These are phyloP conservation scores for Synanthedon formicaeformis DNA, from an alignment of 2,888 invertebrate genomes.

Conservation along the genomic window DNA sequence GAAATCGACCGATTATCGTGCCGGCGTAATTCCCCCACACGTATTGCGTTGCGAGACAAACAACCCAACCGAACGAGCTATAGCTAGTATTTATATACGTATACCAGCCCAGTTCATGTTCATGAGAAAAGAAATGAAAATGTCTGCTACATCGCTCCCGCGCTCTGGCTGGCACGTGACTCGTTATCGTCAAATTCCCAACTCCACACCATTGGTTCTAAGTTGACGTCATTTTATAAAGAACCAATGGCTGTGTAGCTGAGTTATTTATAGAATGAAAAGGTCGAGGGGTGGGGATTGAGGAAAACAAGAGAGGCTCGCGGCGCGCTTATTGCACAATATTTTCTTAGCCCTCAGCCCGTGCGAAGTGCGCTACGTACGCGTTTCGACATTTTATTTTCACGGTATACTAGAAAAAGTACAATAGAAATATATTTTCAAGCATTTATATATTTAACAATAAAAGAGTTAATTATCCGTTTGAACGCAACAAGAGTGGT, in stretches of 20 bases:
- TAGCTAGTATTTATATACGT: too few species aligned
- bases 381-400: too few species aligned
- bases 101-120: too few species aligned
- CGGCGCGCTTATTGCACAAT: slow-evolving; percentile 50
- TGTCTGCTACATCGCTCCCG: too few species aligned
- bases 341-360: slow-evolving; percentile 33
- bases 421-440: too few species aligned
- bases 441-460: too few species aligned
- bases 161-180: slow-evolving; percentile 30
- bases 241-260: slow-evolving; percentile 32
- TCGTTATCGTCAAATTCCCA: slow-evolving; percentile 10
- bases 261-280: slow-evolving; percentile 60
- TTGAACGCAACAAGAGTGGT: too few species aligned
- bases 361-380: slow-evolving; percentile 23
- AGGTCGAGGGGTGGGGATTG: slow-evolving; percentile 41
- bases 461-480: too few species aligned
- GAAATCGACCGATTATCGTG: slow-evolving; percentile 16
- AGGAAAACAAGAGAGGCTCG: slow-evolving; percentile 43
- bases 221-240: slow-evolving; percentile 43
- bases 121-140: too few species aligned
- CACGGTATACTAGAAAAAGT: too few species aligned
- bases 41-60: not conserved
- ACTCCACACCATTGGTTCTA: slow-evolving; percentile 31
- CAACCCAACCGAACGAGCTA: not conserved
- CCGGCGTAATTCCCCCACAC: slow-evolving; percentile 30